Conservation (phyloP, 1,140 invertebrate species). For the Drosophila chauvacae region DNA sequence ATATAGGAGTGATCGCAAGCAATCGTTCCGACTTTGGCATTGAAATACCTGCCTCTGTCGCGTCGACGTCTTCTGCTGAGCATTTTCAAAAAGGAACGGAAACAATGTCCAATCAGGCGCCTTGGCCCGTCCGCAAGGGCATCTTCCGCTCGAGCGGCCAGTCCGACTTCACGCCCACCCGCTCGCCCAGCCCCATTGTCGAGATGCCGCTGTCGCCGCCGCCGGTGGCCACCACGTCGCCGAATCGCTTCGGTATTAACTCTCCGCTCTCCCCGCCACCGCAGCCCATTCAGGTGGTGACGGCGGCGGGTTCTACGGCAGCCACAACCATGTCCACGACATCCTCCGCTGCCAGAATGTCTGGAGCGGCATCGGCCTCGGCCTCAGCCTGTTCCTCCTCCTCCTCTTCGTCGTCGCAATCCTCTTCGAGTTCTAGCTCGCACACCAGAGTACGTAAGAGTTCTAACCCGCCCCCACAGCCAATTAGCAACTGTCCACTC, state of each 20-base stretch:
- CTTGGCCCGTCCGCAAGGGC: slow-evolving; percentile 89
- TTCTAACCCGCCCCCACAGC: slow-evolving; percentile 79
- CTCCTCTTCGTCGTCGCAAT: slow-evolving; percentile 65
- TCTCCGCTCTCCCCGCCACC: slow-evolving; percentile 76
- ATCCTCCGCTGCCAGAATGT: slow-evolving; percentile 66
- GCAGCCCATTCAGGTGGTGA: slow-evolving; percentile 75
- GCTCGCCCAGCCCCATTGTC: slow-evolving; percentile 82
- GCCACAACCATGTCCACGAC: slow-evolving; percentile 54
- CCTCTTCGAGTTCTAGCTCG: slow-evolving; percentile 60
- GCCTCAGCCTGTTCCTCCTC: slow-evolving; percentile 32
- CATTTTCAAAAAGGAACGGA: background rate
- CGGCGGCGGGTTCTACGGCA: slow-evolving; percentile 23
- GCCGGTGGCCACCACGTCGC: slow-evolving; percentile 68
- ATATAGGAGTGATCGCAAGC: slow-evolving; percentile 22
- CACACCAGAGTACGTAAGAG: slow-evolving; percentile 82
- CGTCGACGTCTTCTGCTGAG: background rate
- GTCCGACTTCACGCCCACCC: slow-evolving; percentile 80
- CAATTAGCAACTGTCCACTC: slow-evolving; percentile 55
- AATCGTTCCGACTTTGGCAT: slow-evolving; percentile 48
- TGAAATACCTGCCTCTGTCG: slow-evolving; percentile 45
- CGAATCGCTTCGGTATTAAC: slow-evolving; percentile 34
- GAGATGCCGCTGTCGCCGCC: slow-evolving; percentile 84
- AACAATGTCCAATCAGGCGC: slow-evolving; percentile 85
- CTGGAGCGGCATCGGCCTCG: slow-evolving; percentile 38
- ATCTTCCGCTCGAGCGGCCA: slow-evolving; percentile 86